A percentile compares a stretch with the other conserved stretches of the same genome.
These are phyloP conservation scores for Diuraphis noxia DNA, from an alignment of 1,140 invertebrate species.

Conservation along the genomic window DNA sequence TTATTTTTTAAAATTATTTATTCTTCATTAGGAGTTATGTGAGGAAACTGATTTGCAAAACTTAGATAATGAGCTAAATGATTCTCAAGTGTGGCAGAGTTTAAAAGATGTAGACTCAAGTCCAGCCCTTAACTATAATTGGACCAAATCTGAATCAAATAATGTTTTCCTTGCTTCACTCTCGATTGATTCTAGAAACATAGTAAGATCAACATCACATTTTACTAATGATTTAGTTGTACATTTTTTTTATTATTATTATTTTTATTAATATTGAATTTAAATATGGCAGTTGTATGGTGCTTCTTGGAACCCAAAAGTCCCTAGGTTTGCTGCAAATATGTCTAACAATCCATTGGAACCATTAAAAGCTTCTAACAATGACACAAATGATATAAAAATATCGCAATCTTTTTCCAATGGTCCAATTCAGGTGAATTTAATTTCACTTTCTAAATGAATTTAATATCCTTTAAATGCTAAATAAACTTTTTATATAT, in stretches of 20 bases:
- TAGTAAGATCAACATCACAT: conserved; percentile 66
- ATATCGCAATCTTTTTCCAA: conserved; percentile 38
- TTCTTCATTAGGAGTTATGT: not conserved
- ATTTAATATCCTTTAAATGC: not conserved
- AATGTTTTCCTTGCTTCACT: conserved; percentile 71
- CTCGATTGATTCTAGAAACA: conserved; percentile 80
- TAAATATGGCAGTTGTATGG: conserved; percentile 70
- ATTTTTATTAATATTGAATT: conserved; percentile 33
- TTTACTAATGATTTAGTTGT: not conserved
- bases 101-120: conserved; percentile 70
- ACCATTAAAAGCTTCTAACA: conserved; percentile 67
- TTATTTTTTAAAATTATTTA: not conserved
- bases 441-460: conserved; percentile 46
- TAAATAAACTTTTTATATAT: conserved; percentile 43
- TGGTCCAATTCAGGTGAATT: conserved; percentile 36
- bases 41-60: conserved; percentile 45
- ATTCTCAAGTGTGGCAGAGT: conserved; percentile 61
- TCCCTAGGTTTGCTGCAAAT: conserved; percentile 79
- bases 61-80: conserved; percentile 62
- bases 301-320: conserved; percentile 74
- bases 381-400: conserved; percentile 3
- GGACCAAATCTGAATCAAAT: conserved; percentile 72
- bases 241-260: not conserved
- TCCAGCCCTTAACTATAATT: conserved; percentile 72
- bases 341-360: conserved; percentile 74